phyloP scores from a whole-genome alignment of 2,113 vertebrate genomes.

The Grammomys surdaster region DNA sequence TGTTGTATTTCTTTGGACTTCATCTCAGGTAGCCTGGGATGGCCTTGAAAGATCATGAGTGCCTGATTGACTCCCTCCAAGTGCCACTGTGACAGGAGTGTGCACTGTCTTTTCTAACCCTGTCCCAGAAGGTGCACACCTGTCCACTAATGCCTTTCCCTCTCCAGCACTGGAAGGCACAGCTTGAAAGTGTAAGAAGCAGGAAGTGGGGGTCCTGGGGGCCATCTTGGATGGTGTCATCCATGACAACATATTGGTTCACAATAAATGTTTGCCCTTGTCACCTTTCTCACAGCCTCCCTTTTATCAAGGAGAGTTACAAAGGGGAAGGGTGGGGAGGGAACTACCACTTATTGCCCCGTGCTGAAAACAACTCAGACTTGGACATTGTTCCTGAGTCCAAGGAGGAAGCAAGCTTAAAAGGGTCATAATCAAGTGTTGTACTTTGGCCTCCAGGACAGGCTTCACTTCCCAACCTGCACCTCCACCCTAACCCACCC shows the following conservation, averaged over 20 bases:
- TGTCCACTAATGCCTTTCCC: too few species aligned
- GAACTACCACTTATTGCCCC: not conserved
- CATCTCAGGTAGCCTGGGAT: not conserved
- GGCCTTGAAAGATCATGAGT: not conserved
- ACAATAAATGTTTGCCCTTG: not conserved
- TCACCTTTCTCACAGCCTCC: not conserved
- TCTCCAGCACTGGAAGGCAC: not conserved
- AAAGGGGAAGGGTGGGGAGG: not conserved
- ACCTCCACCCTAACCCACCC: not conserved
- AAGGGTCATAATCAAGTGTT: not conserved
- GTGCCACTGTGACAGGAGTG: not conserved
- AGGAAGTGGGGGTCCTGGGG: rapidly evolving
- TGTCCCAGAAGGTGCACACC: not conserved
- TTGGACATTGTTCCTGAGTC: not conserved
- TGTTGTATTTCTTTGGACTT: not conserved
- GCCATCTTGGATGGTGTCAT: not conserved
- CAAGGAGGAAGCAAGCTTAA: not conserved
- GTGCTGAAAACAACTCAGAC: not conserved
- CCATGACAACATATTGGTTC: not conserved
- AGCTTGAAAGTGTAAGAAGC: too few species aligned
- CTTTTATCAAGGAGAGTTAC: too few species aligned
- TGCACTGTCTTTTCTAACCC: not conserved
- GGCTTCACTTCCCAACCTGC: not conserved
- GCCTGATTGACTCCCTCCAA: too few species aligned
- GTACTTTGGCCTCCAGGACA: not conserved